These are phyloP conservation scores for Threskiornis aethiopicus DNA, from an alignment of 2,797 vertebrate species.

Conservation along the genomic window DNA sequence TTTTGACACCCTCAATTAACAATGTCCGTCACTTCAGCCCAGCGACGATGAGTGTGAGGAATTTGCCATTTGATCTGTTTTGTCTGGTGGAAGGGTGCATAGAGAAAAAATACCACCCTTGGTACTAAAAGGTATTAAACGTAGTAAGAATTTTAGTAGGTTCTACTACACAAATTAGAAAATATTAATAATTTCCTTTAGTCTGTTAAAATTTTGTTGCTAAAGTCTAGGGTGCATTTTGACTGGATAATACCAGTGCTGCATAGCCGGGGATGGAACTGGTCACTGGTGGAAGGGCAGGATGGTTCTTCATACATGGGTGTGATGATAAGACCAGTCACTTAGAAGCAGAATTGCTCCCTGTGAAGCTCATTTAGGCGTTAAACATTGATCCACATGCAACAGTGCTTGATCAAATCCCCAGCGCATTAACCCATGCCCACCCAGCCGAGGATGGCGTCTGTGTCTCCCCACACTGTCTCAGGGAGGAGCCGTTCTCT, in stretches of 20 bases:
- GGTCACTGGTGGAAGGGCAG: background rate
- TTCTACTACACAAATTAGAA: background rate
- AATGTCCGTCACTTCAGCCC: background rate
- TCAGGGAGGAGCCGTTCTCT: background rate
- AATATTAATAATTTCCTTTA: background rate
- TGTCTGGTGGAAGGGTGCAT: background rate
- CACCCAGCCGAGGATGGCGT: background rate
- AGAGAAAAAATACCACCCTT: background rate
- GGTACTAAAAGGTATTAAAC: background rate
- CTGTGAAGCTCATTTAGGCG: background rate
- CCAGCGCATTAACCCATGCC: background rate
- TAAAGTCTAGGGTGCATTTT: background rate
- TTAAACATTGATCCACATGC: background rate
- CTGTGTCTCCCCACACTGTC: background rate
- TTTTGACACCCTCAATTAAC: conserved; percentile 62
- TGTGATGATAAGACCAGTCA: background rate
- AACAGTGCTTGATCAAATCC: background rate
- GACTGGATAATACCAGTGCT: background rate
- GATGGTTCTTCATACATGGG: background rate
- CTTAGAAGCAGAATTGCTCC: background rate
- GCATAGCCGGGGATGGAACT: background rate
- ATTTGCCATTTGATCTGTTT: conserved; percentile 32
- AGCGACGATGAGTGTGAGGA: background rate
- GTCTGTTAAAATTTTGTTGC: background rate
- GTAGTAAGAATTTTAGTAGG: background rate